Conservation (phyloP, 2,113 vertebrate genomes). For the Semicossyphus pulcher region DNA sequence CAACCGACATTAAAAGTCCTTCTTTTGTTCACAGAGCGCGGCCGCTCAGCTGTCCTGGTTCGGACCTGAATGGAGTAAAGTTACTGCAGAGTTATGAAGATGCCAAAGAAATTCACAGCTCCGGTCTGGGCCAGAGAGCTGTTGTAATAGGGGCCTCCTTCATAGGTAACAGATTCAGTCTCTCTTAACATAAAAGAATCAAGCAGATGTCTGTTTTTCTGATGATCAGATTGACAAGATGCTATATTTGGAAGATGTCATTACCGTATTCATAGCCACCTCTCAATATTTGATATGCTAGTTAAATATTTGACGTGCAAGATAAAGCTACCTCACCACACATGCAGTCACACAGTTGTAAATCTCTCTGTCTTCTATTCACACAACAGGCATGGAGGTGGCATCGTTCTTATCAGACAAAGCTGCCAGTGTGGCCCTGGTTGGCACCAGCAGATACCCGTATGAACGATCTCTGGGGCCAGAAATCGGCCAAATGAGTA, state of each 20-base stretch:
- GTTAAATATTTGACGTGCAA: neutral
- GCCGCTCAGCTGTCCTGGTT: constrained; percentile 82
- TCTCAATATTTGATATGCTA: neutral
- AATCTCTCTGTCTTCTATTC: neutral
- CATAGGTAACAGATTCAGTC: constrained; percentile 78
- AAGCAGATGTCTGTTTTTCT: neutral
- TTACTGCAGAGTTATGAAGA: constrained; percentile 84
- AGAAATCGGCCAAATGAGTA: constrained; percentile 84
- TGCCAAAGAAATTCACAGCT: constrained; percentile 81
- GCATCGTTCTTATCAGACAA: constrained; percentile 87
- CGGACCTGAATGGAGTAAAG: constrained; percentile 84
- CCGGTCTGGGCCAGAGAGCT: constrained; percentile 76
- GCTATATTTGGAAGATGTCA: neutral
- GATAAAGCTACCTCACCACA: neutral
- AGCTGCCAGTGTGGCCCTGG: constrained; percentile 82
- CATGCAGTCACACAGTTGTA: neutral
- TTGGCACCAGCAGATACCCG: constrained; percentile 82
- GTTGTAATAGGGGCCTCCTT: constrained; percentile 90
- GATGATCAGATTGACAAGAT: neutral
- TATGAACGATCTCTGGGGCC: constrained; percentile 83
- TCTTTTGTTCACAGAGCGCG: constrained; percentile 76
- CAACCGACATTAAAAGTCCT: neutral
- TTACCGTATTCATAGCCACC: neutral
- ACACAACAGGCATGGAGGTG: constrained; percentile 88
- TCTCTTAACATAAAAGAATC: neutral